A percentile compares a stretch with the other conserved stretches of the same genome.
phyloP scores from a whole-genome alignment of 1,140 invertebrate species.

The Pectinophora gossypiella region DNA sequence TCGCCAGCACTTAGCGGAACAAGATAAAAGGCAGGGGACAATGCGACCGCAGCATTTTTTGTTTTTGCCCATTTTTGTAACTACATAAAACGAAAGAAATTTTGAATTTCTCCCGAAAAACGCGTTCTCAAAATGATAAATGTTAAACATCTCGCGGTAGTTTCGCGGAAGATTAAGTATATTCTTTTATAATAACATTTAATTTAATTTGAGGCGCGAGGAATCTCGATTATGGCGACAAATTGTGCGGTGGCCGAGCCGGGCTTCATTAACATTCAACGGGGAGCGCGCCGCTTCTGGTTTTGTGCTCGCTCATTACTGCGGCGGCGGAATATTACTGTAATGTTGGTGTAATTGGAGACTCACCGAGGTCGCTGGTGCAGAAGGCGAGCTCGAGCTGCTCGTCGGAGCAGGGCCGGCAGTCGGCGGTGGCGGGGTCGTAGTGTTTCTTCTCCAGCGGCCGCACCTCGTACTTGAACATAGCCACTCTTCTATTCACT shows the following conservation, averaged over 20 bases:
- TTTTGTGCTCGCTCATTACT: constrained; percentile 42
- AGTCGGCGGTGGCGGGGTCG: constrained; percentile 81
- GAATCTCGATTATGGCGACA: constrained; percentile 58
- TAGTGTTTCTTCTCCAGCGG: constrained; percentile 67
- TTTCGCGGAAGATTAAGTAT: constrained; percentile 26
- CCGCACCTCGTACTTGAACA: constrained; percentile 82
- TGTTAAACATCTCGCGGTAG: constrained; percentile 17
- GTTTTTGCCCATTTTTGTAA: constrained; percentile 11
- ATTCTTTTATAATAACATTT: constrained; percentile 42
- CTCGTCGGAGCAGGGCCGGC: constrained; percentile 84
- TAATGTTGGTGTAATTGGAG: constrained; percentile 2
- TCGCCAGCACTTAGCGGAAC: constrained; percentile 26
- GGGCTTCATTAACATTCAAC: constrained; percentile 40
- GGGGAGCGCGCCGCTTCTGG: constrained; percentile 16
- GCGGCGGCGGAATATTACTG: constrained; percentile 11
- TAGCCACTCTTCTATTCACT: constrained; percentile 72
- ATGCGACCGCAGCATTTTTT: constrained; percentile 15
- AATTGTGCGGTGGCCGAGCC: constrained; percentile 47
- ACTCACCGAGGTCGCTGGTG: constrained; percentile 86
- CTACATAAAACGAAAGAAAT: constrained; percentile 4
- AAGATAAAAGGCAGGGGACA: constrained; percentile 17
- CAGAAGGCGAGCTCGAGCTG: constrained; percentile 87
- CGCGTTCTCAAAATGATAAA: not conserved
- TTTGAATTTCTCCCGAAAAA: constrained; percentile 4
- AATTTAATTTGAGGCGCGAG: constrained; percentile 45